Conservation (phyloP, 2,113 vertebrate genomes). For the Mionectes macconnelli region DNA sequence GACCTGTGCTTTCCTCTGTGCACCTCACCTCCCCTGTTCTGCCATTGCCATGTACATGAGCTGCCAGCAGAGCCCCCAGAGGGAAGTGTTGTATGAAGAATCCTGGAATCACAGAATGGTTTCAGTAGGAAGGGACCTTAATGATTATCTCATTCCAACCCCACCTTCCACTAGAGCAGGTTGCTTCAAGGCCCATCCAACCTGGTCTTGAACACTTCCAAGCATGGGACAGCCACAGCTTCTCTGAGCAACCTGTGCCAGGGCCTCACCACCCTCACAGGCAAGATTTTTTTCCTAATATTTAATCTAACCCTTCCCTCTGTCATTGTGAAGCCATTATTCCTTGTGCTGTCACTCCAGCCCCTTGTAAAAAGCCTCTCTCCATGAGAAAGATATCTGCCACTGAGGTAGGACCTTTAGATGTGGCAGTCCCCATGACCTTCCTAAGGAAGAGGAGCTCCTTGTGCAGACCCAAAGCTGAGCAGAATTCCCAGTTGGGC, state of each 20-base stretch:
- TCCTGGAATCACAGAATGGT: neutral
- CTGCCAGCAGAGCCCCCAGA: neutral
- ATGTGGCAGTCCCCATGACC: neutral
- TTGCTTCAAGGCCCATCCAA: neutral
- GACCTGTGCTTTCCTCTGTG: neutral
- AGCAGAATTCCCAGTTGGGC: neutral
- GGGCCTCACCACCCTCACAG: neutral
- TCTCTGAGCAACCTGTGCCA: neutral
- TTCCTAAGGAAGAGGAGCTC: neutral
- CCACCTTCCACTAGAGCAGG: neutral
- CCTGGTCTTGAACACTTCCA: neutral
- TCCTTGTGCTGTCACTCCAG: neutral
- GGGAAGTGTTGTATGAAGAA: neutral
- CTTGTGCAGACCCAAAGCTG: neutral
- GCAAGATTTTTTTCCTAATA: neutral
- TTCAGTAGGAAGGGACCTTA: neutral
- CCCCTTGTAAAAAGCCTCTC: neutral
- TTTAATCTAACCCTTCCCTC: neutral
- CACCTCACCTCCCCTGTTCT: neutral
- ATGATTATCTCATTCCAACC: rapidly evolving
- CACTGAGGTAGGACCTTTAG: neutral
- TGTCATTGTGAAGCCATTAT: neutral
- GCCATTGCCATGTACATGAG: neutral
- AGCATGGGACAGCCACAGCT: neutral
- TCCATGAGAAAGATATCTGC: neutral